Base-by-base conservation (phyloP, 2,797 vertebrate genomes). In the Mallotus villosus region DNA sequence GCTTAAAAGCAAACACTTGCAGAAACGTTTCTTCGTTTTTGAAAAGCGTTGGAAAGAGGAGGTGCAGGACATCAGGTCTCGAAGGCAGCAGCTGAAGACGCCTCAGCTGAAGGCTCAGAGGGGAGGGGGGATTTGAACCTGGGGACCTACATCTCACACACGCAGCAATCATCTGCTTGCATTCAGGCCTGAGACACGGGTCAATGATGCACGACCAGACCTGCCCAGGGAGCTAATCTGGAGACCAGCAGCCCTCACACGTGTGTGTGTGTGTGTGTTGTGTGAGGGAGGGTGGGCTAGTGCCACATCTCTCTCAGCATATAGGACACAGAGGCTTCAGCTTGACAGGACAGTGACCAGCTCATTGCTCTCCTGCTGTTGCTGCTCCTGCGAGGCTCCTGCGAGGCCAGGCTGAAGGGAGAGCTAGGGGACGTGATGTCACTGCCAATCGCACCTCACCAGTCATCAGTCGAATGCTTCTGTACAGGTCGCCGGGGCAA, bases 81-180 rank as follows among this genome's bases (percentile, higher is more conserved):
- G 1, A 34, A 8, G 32, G 32, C 8, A 34, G 32, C 32, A 34
- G 32, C 7, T 34, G 32, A 8, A 29, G 27, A 4, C 27, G 27
- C 27, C 27, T 29, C 27, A 29, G 32, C 32, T 34, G 32, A 8
- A 8, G 32, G 32, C 32, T 34, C 32, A 34, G 5, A 34, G 7
- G 32, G 32, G 5, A 34, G 32, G 8, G 32, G 32, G 32, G 6
- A 34, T 34, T 6, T 34, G 32, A 8, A 34, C 32, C 6, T 34
- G 32, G 32, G 32, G 32, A 34, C 1, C 7, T 34, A 34, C 5
- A 0, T 37, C 25, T 7, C 65, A 61, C 58, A 74, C 5, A 1
- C 69, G 69, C 62, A 68, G 16, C 24, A 62, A 80, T 75, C 76
- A 78, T 84, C 77, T 83, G 75, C 63, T 63, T n/a, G 57, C 59